Percentiles rank a stretch among this genome's conserved stretches.
Conservation (phyloP, 1,140 invertebrate species). For the Meloidogyne exigua region DNA sequence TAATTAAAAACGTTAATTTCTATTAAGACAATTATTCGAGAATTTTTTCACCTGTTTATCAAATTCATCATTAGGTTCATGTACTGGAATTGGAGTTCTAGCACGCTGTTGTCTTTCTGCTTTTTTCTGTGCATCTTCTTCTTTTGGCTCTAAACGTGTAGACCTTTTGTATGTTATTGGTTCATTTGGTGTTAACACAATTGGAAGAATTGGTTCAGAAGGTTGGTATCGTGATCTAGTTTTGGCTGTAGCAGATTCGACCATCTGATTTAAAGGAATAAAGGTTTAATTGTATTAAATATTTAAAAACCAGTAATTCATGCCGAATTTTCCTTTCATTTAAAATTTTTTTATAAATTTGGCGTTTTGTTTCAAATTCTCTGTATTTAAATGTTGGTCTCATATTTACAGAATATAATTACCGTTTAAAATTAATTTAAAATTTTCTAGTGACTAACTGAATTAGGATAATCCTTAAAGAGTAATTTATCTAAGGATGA, state of each 20-base stretch:
- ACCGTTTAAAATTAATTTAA: background rate
- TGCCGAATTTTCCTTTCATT: background rate
- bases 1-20: background rate
- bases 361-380: background rate
- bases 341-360: background rate
- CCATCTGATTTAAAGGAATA: background rate
- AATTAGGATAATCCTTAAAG: background rate
- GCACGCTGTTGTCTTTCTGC: constrained; percentile 42
- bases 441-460: no score
- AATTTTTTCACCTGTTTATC: constrained; percentile 34
- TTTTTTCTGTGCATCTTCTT: constrained; percentile 19
- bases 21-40: background rate
- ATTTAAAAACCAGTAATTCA: background rate
- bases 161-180: constrained; percentile 57
- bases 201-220: constrained; percentile 47
- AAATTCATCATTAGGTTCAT: constrained; percentile 28
- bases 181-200: constrained; percentile 5
- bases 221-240: background rate
- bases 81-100: constrained; percentile 46
- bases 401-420: background rate
- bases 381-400: background rate
- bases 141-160: constrained; percentile 39
- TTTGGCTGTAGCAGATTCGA: background rate
- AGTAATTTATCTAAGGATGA: background rate
- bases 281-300: background rate